Evolutionary conservation across 2,797 vertebrate genomes (phyloP).

Genomic region (Pteropus rufus): DNA sequence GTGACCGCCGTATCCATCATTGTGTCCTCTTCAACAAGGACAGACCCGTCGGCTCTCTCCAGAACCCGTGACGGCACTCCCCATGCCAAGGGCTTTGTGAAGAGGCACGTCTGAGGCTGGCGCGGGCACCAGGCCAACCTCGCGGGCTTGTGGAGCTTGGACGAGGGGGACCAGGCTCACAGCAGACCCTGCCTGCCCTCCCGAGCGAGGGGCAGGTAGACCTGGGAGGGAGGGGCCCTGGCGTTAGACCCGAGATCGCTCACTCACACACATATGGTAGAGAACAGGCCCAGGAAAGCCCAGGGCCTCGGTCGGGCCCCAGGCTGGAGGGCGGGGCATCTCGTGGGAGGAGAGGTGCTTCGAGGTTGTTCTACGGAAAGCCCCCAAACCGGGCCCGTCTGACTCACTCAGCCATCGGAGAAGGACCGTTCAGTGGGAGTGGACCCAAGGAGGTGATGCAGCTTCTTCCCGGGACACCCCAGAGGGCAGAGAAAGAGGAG

Average conservation of each 20-base stretch:
- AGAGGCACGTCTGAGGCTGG: too few species aligned
- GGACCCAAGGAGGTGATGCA: background rate
- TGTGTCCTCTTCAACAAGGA: too few species aligned
- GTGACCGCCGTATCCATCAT: background rate
- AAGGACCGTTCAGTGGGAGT: background rate
- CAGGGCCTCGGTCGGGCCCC: background rate
- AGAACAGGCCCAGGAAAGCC: background rate
- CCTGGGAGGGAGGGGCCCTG: background rate
- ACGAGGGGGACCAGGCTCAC: too few species aligned
- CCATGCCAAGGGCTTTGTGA: too few species aligned
- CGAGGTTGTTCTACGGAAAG: background rate
- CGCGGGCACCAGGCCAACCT: fast-evolving
- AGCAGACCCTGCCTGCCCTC: background rate
- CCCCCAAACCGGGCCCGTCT: background rate
- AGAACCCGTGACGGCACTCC: too few species aligned
- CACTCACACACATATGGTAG: too few species aligned
- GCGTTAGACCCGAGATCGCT: background rate
- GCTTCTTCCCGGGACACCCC: background rate
- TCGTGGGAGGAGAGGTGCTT: too few species aligned
- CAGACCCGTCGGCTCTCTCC: too few species aligned
- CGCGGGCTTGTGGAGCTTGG: fast-evolving
- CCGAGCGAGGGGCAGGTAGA: too few species aligned
- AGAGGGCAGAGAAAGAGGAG: background rate
- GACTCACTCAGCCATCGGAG: background rate
- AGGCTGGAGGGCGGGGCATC: background rate